Percentiles rank a stretch among this genome's conserved stretches.
Conservation (phyloP, 92 coral and sea anemone species). For the Porites rus region DNA sequence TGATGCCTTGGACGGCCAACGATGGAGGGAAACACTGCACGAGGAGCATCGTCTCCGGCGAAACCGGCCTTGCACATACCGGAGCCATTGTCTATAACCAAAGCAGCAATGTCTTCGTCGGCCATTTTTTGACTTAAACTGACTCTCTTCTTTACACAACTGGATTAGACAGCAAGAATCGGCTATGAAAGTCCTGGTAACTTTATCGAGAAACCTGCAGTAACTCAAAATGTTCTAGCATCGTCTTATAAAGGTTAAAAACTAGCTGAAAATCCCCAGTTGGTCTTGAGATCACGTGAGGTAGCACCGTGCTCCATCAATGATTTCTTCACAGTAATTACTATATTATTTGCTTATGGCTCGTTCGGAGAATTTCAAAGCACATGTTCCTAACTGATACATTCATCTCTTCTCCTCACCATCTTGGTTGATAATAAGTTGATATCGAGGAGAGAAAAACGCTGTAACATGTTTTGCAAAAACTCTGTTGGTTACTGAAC, state of each 20-base stretch:
- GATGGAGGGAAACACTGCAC: constrained; percentile 99
- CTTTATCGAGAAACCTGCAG: background rate
- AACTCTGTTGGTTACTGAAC: too few species aligned
- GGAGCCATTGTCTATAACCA: constrained; percentile 98
- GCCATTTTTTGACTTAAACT: constrained; percentile 27
- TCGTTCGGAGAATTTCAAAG: background rate
- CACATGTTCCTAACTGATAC: background rate
- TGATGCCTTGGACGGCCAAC: constrained; percentile 99
- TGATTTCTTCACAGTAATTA: background rate
- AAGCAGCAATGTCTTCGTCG: constrained; percentile 98
- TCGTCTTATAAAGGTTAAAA: background rate
- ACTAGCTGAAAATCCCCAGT: background rate
- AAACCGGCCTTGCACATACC: constrained; percentile 99
- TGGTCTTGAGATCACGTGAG: background rate
- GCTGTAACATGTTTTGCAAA: background rate
- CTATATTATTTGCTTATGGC: background rate
- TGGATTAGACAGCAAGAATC: background rate
- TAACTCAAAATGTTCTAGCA: background rate
- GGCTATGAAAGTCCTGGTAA: background rate
- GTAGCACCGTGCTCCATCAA: background rate
- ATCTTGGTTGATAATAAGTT: background rate
- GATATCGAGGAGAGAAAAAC: background rate
- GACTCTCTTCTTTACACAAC: background rate
- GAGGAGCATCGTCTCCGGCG: constrained; percentile 99
- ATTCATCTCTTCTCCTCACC: too few species aligned